These are phyloP conservation scores for Hypsibius dujardini DNA, from an alignment of 1,140 invertebrate genomes.

Conservation along the genomic window DNA sequence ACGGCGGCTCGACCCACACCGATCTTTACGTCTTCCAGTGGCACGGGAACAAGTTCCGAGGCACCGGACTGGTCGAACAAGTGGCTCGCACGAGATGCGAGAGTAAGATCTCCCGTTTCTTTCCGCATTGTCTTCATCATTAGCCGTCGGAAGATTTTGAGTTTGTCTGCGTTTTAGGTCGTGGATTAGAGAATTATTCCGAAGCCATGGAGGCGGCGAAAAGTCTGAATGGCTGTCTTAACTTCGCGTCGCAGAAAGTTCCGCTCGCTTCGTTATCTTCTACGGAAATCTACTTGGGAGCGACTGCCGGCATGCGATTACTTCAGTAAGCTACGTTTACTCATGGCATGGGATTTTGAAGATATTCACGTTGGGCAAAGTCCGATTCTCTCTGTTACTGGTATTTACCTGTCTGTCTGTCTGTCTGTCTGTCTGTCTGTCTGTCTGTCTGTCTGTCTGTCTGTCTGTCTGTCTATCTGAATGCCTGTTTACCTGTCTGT, in stretches of 20 bases:
- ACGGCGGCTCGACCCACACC: slow-evolving; percentile 41
- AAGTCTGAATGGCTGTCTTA: slow-evolving; percentile 30
- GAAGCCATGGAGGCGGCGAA: slow-evolving; percentile 26
- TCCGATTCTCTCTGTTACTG: no score
- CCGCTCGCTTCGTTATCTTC: slow-evolving; percentile 26
- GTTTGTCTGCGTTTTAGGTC: slow-evolving; percentile 25
- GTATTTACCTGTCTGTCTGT: no score
- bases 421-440: no score
- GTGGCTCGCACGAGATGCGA: slow-evolving; percentile 26
- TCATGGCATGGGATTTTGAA: no score
- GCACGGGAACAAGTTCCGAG: slow-evolving; percentile 34
- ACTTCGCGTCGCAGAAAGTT: slow-evolving; percentile 28
- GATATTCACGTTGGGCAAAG: no score
- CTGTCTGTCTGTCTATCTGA: no score
- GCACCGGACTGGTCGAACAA: slow-evolving; percentile 36
- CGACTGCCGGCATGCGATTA: slow-evolving; percentile 40
- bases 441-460: no score
- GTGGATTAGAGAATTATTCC: slow-evolving; percentile 30
- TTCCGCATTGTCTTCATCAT: background rate
- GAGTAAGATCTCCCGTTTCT: slow-evolving; percentile 24
- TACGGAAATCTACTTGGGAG: slow-evolving; percentile 38
- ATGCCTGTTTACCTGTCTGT: no score
- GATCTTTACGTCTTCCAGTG: slow-evolving; percentile 36
- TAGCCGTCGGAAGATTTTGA: background rate
- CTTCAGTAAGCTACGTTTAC: slow-evolving; percentile 31